These are phyloP conservation scores for Melanophora roralis DNA, from an alignment of 2,888 invertebrate species.

Conservation along the genomic window DNA sequence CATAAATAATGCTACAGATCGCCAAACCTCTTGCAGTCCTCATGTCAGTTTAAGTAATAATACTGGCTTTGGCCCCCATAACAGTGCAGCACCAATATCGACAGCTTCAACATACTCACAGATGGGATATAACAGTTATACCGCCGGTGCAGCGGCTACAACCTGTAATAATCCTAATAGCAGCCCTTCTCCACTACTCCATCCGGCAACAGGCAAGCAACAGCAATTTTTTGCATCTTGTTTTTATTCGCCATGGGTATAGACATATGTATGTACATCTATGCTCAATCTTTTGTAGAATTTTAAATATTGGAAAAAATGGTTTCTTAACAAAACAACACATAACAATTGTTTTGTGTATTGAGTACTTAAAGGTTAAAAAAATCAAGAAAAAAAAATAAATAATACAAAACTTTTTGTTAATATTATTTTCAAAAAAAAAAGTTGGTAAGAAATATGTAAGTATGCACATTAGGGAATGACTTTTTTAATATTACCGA, in stretches of 20 bases:
- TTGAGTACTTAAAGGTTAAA: no score
- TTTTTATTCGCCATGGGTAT: constrained; percentile 75
- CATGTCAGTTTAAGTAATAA: constrained; percentile 24
- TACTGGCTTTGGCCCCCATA: constrained; percentile 12
- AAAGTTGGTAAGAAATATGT: no score
- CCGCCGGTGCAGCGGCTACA: constrained; percentile 64
- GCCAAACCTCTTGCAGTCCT: constrained; percentile 37
- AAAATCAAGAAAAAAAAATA: no score
- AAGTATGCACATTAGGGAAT: no score
- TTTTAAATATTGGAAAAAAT: no score
- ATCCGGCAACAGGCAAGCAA: constrained; percentile 69
- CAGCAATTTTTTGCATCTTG: constrained; percentile 75
- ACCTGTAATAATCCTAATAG: constrained; percentile 56
- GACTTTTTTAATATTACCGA: no score
- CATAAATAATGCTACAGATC: constrained; percentile 19
- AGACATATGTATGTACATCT: no score
- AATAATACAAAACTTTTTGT: no score
- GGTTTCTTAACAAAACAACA: background rate
- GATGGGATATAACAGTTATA: constrained; percentile 71
- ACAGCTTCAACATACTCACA: constrained; percentile 67
- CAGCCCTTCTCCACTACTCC: constrained; percentile 51
- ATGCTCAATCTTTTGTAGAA: no score
- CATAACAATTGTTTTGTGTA: no score
- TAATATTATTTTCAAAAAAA: no score
- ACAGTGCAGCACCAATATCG: constrained; percentile 53